Evolutionary conservation across 2,888 invertebrate genomes (phyloP), one percentile per base, ranked within the genome.

Genomic region (Marasmarcha lunaedactyla): DNA sequence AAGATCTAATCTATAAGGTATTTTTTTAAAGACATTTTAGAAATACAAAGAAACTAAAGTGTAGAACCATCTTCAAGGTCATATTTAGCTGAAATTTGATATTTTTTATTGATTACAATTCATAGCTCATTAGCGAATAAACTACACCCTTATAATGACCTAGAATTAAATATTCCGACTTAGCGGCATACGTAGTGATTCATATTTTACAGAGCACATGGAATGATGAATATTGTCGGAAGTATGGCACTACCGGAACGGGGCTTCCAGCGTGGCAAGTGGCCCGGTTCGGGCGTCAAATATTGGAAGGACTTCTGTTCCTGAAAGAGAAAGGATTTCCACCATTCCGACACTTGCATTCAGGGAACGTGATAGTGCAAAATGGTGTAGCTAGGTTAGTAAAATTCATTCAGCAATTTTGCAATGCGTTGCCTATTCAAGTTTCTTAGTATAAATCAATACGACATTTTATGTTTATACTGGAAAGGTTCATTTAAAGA

Each of bases 291-390:
- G 95, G 95, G 15, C 86, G 94, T 0, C 95, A 95, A 73, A 91
- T 95, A 52, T 77, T 95, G 39, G 95, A 95, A 71, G 95, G 94
- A 0, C 77, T 95, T 40, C 79, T 94, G 43, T 95, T 95, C 70
- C 85, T 96, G 13, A 90, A 90, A 51, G 93, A 94, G 57, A 90
- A 94, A 54, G 93, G 94, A 9, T 95, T 95, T 64, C 95, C 95
- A 2, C 88, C 91, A 7, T 93, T 93, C 57, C 88, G 91, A 34
- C 94, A 96, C 71, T 77, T 97, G 49, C 95, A 96, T 70, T 90
- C 93, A 39, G 95, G 95, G 30, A 97, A 97, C 73, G 90, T 97
- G 15, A 92, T 96, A 49, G 87, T 96, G 33, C 95, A 96, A 60
- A 95, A 96, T 67, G 95, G 95, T 13, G 94, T 94, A 1, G 96